Conservation (phyloP, 2,797 vertebrate genomes). For the Limosa lapponica region DNA sequence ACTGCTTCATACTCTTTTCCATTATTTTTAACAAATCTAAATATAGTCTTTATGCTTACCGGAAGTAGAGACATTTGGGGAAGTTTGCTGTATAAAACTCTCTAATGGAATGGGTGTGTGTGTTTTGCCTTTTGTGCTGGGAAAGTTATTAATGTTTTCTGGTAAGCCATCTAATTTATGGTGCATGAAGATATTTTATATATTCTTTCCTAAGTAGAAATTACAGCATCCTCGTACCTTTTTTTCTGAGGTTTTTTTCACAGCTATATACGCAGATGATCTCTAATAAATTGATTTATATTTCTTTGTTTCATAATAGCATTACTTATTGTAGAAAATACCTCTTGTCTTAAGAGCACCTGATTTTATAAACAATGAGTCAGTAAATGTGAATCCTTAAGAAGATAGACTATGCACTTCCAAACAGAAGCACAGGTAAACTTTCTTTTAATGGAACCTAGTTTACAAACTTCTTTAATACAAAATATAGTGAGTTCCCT, state of each 20-base stretch:
- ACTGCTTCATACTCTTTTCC: background rate
- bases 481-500: background rate
- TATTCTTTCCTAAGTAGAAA: background rate
- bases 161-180: constrained; percentile 5
- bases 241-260: background rate
- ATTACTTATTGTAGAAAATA: constrained; percentile 12
- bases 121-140: background rate
- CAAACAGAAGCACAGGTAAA: background rate
- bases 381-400: background rate
- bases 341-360: background rate
- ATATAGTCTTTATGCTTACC: background rate
- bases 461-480: background rate
- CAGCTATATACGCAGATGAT: background rate
- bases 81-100: background rate
- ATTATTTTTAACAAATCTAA: background rate
- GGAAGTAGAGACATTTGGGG: background rate
- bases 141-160: constrained; percentile 1
- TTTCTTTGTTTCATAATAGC: constrained; percentile 1
- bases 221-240: background rate
- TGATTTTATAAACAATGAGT: constrained; percentile 6
- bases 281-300: constrained; percentile 39
- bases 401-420: background rate
- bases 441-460: background rate
- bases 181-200: background rate
- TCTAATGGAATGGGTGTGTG: background rate